Conservation (phyloP, 2,113 vertebrate species). For the Colossoma macropomum region DNA sequence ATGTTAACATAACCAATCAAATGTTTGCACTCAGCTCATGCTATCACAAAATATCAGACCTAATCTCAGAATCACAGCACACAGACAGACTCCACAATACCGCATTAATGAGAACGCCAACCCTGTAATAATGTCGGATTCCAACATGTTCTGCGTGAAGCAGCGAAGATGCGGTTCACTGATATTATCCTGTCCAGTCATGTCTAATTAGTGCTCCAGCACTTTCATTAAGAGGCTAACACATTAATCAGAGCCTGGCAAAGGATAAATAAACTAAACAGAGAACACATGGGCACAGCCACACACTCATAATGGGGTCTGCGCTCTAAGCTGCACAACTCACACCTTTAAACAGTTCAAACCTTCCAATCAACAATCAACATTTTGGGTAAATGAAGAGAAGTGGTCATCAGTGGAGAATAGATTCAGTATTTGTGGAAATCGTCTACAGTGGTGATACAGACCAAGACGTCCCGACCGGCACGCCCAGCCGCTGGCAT, state of each 20-base stretch:
- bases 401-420: too few species aligned
- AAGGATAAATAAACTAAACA: slow-evolving; percentile 46
- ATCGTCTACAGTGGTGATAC: too few species aligned
- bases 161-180: slow-evolving; percentile 17
- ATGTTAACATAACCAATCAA: neutral
- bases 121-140: neutral
- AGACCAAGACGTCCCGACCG: too few species aligned
- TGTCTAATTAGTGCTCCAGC: slow-evolving; percentile 45
- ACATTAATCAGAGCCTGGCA: slow-evolving; percentile 52
- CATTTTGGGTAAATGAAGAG: too few species aligned
- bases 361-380: too few species aligned
- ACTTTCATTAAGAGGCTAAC: slow-evolving; percentile 52
- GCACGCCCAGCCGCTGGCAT: too few species aligned
- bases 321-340: neutral
- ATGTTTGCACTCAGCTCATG: slow-evolving; percentile 19
- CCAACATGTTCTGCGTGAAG: neutral
- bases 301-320: neutral
- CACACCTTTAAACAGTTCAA: neutral
- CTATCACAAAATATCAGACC: neutral
- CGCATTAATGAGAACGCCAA: slow-evolving; percentile 8
- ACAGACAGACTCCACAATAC: neutral
- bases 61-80: neutral
- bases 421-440: too few species aligned
- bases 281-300: slow-evolving; percentile 4
- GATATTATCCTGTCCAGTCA: slow-evolving; percentile 47